Conservation (phyloP, 2,113 vertebrate genomes). For the Cynocephalus volans region DNA sequence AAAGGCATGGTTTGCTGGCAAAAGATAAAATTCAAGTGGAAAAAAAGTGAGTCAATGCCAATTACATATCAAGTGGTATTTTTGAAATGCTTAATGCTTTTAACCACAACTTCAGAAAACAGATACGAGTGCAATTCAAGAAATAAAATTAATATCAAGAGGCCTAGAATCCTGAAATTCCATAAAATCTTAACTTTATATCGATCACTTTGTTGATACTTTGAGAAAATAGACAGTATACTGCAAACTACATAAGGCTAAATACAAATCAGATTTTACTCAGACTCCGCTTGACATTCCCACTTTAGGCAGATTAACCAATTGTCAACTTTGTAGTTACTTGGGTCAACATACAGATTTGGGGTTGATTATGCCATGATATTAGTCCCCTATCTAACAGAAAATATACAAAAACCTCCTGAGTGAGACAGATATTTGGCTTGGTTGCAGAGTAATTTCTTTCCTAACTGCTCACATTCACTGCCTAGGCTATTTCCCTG, state of each 20-base stretch:
- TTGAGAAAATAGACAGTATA: conserved; percentile 7
- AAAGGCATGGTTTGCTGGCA: background rate
- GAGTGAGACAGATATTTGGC: background rate
- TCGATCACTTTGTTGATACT: background rate
- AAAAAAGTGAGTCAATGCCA: conserved; percentile 15
- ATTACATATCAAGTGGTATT: conserved; percentile 39
- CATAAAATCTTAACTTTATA: background rate
- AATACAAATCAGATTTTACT: background rate
- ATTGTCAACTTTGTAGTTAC: background rate
- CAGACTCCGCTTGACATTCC: background rate
- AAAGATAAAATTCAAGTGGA: conserved; percentile 60
- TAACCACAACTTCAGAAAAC: conserved; percentile 19
- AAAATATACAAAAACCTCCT: background rate
- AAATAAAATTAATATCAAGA: conserved; percentile 8
- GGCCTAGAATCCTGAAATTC: background rate
- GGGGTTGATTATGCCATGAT: background rate
- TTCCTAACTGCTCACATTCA: background rate
- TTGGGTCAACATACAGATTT: background rate
- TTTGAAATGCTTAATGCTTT: conserved; percentile 50
- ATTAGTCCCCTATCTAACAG: background rate
- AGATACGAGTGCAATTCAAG: background rate
- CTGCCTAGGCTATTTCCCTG: background rate
- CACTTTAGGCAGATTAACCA: background rate
- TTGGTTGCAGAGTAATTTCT: background rate
- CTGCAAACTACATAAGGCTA: background rate